These are phyloP conservation scores for Spilarctia lutea DNA, from an alignment of 2,888 invertebrate genomes.

Conservation along the genomic window DNA sequence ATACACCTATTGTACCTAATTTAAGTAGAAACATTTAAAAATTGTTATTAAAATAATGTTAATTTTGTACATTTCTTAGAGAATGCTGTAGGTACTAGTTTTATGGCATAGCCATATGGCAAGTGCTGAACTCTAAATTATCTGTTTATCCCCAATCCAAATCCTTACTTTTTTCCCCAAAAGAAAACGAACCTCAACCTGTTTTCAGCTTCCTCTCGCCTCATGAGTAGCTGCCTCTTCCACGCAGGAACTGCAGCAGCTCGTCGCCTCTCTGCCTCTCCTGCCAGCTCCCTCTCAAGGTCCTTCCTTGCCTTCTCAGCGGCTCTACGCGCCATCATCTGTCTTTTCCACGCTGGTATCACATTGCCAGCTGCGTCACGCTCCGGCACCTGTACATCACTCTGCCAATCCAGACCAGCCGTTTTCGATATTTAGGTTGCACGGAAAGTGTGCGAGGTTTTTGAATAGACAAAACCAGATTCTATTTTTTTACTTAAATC, in stretches of 20 bases:
- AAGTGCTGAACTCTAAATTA: neutral
- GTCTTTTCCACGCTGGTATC: constrained; percentile 98
- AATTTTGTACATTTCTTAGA: neutral
- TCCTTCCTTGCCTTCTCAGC: constrained; percentile 97
- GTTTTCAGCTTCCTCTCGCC: constrained; percentile 92
- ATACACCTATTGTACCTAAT: neutral
- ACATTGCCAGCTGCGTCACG: constrained; percentile 95
- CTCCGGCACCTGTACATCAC: constrained; percentile 92
- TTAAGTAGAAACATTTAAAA: too few relatives aligned
- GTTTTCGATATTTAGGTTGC: constrained; percentile 51
- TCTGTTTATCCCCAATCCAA: neutral
- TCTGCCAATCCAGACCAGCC: constrained; percentile 80
- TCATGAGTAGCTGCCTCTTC: constrained; percentile 95
- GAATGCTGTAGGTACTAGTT: neutral
- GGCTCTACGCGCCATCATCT: constrained; percentile 97
- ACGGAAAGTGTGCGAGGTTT: constrained; percentile 35
- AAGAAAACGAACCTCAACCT: constrained; percentile 89
- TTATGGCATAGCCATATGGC: neutral
- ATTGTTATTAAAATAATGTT: too few relatives aligned
- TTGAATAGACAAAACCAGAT: constrained; percentile 19
- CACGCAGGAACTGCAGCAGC: constrained; percentile 96
- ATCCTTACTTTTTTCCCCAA: constrained; percentile 13
- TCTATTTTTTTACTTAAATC: neutral
- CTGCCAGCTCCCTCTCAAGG: constrained; percentile 93
- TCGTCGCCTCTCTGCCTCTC: constrained; percentile 94